These are phyloP conservation scores for Bradypus variegatus DNA, from an alignment of 2,797 vertebrate genomes.

Conservation along the genomic window DNA sequence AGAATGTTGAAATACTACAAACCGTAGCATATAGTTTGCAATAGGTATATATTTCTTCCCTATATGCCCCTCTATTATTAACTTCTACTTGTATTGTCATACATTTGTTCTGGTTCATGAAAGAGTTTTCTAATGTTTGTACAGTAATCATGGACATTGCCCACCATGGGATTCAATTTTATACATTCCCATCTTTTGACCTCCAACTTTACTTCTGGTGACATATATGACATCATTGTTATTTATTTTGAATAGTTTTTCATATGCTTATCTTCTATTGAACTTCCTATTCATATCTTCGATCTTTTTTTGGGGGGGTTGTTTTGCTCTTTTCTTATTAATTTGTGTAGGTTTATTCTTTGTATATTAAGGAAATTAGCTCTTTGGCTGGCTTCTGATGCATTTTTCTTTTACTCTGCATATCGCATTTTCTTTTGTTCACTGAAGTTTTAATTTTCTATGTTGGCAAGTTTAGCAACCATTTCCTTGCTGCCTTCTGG, in stretches of 20 bases:
- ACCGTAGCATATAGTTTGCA: no score
- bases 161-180: no score
- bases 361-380: neutral
- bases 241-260: neutral
- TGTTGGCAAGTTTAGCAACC: neutral
- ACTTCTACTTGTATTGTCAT: no score
- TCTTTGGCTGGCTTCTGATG: neutral
- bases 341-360: neutral
- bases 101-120: no score
- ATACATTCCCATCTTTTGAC: no score
- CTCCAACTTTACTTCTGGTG: no score
- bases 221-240: neutral
- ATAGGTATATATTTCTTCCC: no score
- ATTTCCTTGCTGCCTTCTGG: neutral
- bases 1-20: no score
- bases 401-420: neutral
- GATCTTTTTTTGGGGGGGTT: neutral
- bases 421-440: neutral
- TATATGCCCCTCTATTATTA: no score
- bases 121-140: no score
- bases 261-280: neutral
- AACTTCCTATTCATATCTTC: neutral
- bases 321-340: neutral
- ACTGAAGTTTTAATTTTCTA: conserved; percentile 3
- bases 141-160: no score